phyloP scores from a whole-genome alignment of 2,888 invertebrate genomes.

The Mimumesa dahlbomi region DNA sequence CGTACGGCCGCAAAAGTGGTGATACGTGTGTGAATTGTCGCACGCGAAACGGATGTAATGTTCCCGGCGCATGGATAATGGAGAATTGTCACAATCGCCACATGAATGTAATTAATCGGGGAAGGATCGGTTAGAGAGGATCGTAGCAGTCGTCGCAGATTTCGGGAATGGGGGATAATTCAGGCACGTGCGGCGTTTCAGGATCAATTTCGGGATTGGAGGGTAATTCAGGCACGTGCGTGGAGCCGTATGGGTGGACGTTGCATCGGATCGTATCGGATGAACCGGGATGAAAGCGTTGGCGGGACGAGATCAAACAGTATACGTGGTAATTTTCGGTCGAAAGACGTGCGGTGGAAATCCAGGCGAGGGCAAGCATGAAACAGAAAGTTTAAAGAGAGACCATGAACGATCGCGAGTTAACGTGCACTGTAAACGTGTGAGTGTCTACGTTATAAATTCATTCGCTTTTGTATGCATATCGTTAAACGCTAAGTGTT shows the following conservation, averaged over 20 bases:
- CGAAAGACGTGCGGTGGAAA: conserved; percentile 77
- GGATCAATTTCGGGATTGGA: conserved; percentile 52
- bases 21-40: not conserved
- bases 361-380: conserved; percentile 81
- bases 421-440: conserved; percentile 54
- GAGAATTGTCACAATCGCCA: conserved; percentile 69
- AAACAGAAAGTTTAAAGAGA: conserved; percentile 80
- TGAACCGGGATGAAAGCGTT: conserved; percentile 65
- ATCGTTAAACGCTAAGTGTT: not conserved
- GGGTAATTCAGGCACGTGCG: conserved; percentile 47
- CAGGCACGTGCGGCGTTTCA: conserved; percentile 49
- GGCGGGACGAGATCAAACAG: conserved; percentile 58
- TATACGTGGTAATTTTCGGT: conserved; percentile 67
- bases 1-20: too few relatives aligned
- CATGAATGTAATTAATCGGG: conserved; percentile 55
- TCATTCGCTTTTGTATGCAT: conserved; percentile 29
- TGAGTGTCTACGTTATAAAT: conserved; percentile 11
- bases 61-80: conserved; percentile 24
- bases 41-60: not conserved
- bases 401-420: conserved; percentile 77
- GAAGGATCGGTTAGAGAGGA: conserved; percentile 19
- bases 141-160: conserved; percentile 36
- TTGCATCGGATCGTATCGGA: conserved; percentile 51
- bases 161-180: conserved; percentile 32
- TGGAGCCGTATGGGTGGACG: conserved; percentile 26